phyloP scores from a whole-genome alignment of 2,888 invertebrate species.

The Brassicogethes aeneus region DNA sequence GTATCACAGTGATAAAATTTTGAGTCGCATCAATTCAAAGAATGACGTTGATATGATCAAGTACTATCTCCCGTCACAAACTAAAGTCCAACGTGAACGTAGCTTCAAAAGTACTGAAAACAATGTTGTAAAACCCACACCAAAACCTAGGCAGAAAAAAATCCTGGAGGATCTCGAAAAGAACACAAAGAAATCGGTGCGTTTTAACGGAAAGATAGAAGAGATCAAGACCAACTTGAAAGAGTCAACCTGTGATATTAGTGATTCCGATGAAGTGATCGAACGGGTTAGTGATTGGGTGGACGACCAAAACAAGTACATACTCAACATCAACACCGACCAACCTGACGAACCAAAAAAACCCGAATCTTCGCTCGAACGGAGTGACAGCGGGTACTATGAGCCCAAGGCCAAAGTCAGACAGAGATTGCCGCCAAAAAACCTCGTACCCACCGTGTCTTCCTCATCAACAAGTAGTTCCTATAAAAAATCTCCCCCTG shows the following conservation, averaged over 20 bases:
- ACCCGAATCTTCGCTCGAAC: constrained; percentile 13
- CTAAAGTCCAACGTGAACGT: constrained; percentile 12
- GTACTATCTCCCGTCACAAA: constrained; percentile 29
- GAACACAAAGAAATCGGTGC: constrained; percentile 35
- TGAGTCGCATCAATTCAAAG: constrained; percentile 34
- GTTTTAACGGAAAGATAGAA: constrained; percentile 32
- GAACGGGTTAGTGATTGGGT: constrained; percentile 36
- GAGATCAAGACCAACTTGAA: constrained; percentile 22
- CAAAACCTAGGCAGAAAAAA: constrained; percentile 26
- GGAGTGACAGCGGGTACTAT: constrained; percentile 36
- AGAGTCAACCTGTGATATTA: constrained; percentile 12
- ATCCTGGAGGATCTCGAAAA: constrained; percentile 32
- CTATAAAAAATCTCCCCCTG: neutral
- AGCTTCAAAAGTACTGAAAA: constrained; percentile 13
- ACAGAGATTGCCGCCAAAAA: constrained; percentile 35
- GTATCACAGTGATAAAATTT: constrained; percentile 37
- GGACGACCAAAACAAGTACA: constrained; percentile 35
- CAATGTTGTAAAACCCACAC: constrained; percentile 20
- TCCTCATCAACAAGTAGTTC: constrained; percentile 12
- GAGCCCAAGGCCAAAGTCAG: constrained; percentile 34
- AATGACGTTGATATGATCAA: constrained; percentile 21
- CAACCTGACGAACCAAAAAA: constrained; percentile 7
- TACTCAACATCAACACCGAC: constrained; percentile 15
- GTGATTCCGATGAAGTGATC: constrained; percentile 14
- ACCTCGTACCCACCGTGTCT: constrained; percentile 29